Percentiles rank a stretch among this genome's conserved stretches.
phyloP scores from a whole-genome alignment of 2,113 vertebrate species.

The Poicephalus meyeri region DNA sequence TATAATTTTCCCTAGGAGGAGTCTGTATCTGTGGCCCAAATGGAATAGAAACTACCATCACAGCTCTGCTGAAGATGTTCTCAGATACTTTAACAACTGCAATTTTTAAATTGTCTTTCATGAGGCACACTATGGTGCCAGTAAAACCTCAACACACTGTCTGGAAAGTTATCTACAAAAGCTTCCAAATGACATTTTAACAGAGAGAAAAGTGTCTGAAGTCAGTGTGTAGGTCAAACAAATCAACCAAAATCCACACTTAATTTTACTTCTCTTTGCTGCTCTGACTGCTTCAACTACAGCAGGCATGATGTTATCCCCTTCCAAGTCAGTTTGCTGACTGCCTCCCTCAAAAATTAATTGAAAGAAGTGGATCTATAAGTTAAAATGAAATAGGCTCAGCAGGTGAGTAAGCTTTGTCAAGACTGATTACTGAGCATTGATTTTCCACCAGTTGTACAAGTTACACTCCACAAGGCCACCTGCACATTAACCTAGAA shows the following conservation, averaged over 20 bases:
- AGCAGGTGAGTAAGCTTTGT: slow-evolving; percentile 50
- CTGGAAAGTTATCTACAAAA: slow-evolving; percentile 30
- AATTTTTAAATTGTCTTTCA: slow-evolving; percentile 47
- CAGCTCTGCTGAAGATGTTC: not conserved
- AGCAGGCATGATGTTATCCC: not conserved
- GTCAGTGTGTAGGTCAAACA: slow-evolving; percentile 31
- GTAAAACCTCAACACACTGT: not conserved
- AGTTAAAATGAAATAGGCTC: slow-evolving; percentile 54
- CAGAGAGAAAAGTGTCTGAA: slow-evolving; percentile 39
- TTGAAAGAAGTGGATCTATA: slow-evolving; percentile 40
- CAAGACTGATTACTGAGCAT: slow-evolving; percentile 49
- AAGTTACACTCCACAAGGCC: slow-evolving; percentile 23
- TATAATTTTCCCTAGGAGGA: not conserved
- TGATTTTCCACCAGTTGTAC: slow-evolving; percentile 37
- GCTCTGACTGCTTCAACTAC: not conserved
- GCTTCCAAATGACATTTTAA: slow-evolving; percentile 44
- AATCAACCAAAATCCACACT: slow-evolving; percentile 23
- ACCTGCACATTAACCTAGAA: slow-evolving; percentile 25
- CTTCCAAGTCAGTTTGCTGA: slow-evolving; percentile 20
- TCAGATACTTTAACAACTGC: not conserved
- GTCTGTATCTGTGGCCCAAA: not conserved
- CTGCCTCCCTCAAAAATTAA: slow-evolving; percentile 43
- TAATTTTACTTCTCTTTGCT: slow-evolving; percentile 23
- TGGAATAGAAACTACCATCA: not conserved
- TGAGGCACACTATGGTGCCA: slow-evolving; percentile 12